Evolutionary conservation across 2,797 vertebrate genomes (phyloP), one percentile per base, ranked within the genome.

Genomic region (Paguma larvata): DNA sequence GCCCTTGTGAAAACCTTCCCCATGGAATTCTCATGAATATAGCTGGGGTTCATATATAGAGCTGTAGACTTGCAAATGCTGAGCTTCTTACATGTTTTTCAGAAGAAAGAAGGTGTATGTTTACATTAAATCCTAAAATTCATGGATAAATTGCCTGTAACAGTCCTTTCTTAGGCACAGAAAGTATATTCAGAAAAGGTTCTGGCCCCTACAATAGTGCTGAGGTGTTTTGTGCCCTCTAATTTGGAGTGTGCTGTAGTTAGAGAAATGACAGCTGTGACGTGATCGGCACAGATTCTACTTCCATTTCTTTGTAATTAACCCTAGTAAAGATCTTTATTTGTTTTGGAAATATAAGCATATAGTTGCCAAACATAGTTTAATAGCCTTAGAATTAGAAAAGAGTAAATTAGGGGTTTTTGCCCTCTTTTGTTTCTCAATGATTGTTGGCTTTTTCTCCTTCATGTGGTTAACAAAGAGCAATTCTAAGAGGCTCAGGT

Each of bases 241-340:
- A 82, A 80, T 89, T 94, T 93, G 70, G 46, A 85, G 73, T 75
- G 41, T 87, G 65, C 13, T 87, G 19, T 38, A 96, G 38, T 86
- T 78, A 82, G 65, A 96, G 44, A 97, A 91, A 93, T 93, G 90
- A 93, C 83, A 84, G 46, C 6, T 34, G 2, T 19, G 27, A 82
- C 75, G 6, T 59, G 83, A 89, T 95, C 86, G 51, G 63, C 84
- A 59, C 3, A 62, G 34, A 96, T 73, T 72, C 19, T 7, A 48
- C 44, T 73, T 89, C 82, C 62, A 96, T 93, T 96, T 96, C 86
- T 96, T 95, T 94, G 44, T 75, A 96, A 94, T 97, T 96, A 97
- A 97, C 86, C 85, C 51, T 16, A 46, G 0, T n/a, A 27, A 93
- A 93, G 62, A 89, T 46, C 75, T 96, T 89, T 97, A 51, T 53